These are phyloP conservation scores for Euleptes europaea DNA, from an alignment of 2,113 vertebrate genomes.

Conservation along the genomic window DNA sequence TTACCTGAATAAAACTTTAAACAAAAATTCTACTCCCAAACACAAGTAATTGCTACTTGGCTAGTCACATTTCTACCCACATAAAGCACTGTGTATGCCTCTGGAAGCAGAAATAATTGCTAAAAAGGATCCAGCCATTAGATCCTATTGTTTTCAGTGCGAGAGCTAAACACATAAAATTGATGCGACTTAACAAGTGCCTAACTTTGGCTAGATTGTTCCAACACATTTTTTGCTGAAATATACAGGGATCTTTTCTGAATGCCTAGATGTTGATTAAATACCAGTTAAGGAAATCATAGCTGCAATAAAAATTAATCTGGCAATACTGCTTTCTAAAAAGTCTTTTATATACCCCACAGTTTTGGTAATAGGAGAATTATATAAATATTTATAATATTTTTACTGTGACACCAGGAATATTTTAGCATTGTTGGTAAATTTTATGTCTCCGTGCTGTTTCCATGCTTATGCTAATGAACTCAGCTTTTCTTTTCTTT, in stretches of 20 bases:
- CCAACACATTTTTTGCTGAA: not conserved
- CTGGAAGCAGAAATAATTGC: conserved; percentile 50
- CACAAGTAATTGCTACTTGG: conserved; percentile 40
- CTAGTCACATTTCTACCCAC: conserved; percentile 51
- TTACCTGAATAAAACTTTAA: conserved; percentile 15
- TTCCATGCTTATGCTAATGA: not conserved
- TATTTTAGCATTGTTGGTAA: not conserved
- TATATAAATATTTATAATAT: not conserved
- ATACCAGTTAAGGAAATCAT: conserved; percentile 41
- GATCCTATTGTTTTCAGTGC: not conserved
- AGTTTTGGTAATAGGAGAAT: not conserved
- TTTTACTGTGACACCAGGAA: not conserved
- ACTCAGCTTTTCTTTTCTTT: not conserved
- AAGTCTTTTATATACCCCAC: not conserved
- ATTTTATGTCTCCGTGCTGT: not conserved
- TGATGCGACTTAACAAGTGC: conserved; percentile 3
- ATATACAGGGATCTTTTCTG: conserved; percentile 16
- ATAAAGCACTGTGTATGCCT: conserved; percentile 42
- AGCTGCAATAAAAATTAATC: conserved; percentile 2
- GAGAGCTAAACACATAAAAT: conserved; percentile 42
- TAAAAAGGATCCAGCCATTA: conserved; percentile 10
- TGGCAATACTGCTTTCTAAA: not conserved
- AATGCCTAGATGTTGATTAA: conserved; percentile 54
- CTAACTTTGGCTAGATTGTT: not conserved
- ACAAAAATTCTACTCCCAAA: conserved; percentile 29